Evolutionary conservation across 2,888 invertebrate genomes (phyloP).

Genomic region (Yponomeuta cagnagella): DNA sequence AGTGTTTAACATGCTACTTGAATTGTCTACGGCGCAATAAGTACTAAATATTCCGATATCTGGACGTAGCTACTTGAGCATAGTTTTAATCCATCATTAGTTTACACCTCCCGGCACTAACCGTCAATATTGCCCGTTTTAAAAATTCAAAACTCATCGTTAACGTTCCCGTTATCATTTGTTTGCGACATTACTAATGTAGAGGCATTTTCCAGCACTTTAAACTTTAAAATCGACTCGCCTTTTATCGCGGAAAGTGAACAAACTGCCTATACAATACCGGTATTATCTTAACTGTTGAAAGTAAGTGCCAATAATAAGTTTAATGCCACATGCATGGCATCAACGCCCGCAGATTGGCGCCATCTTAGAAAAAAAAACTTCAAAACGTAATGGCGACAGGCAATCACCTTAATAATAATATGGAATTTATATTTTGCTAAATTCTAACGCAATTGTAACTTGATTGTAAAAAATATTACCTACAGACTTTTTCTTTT

Average conservation of each 20-base stretch:
- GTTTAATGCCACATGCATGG: slow-evolving; percentile 49
- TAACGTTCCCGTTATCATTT: slow-evolving; percentile 46
- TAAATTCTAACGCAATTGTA: background rate
- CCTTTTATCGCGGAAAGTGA: slow-evolving; percentile 58
- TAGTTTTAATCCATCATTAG: slow-evolving; percentile 28
- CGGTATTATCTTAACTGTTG: slow-evolving; percentile 62
- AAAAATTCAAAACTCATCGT: slow-evolving; percentile 36
- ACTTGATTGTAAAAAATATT: background rate
- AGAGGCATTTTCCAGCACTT: slow-evolving; percentile 56
- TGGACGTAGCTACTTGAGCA: background rate
- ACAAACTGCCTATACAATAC: slow-evolving; percentile 62
- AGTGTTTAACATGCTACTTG: background rate
- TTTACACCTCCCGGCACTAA: slow-evolving; percentile 34
- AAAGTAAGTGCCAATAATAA: slow-evolving; percentile 65
- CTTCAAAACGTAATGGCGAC: slow-evolving; percentile 33
- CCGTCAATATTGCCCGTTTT: slow-evolving; percentile 41
- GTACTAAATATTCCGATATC: background rate
- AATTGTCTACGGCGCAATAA: background rate
- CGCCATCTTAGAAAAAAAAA: slow-evolving; percentile 48
- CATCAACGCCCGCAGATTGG: slow-evolving; percentile 44
- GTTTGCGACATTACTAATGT: slow-evolving; percentile 41
- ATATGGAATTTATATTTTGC: slow-evolving; percentile 6
- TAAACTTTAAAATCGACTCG: slow-evolving; percentile 57
- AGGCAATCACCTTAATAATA: slow-evolving; percentile 22
- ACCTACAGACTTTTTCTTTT: background rate